Evolutionary conservation across 2,888 invertebrate genomes (phyloP).

Genomic region (Ennomos quercinarius): DNA sequence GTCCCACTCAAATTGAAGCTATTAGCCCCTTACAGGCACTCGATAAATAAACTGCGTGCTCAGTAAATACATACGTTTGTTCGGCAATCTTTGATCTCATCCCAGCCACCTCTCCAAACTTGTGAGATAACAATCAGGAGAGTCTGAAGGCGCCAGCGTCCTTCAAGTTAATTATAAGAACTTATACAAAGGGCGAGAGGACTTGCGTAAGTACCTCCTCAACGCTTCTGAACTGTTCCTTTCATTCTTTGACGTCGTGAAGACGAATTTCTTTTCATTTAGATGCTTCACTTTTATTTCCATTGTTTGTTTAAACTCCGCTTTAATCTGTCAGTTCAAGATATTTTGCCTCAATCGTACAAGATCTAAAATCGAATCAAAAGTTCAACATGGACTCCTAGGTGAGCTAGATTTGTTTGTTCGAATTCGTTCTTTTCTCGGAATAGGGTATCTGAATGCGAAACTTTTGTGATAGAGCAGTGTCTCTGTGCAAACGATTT

Average conservation of each 20-base stretch:
- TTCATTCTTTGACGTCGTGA: conserved; percentile 49
- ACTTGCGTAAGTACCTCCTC: conserved; percentile 53
- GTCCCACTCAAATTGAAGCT: background rate
- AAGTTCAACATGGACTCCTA: conserved; percentile 36
- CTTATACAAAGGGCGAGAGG: conserved; percentile 54
- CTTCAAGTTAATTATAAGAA: conserved; percentile 62
- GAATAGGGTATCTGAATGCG: conserved; percentile 34
- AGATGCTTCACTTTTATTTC: conserved; percentile 44
- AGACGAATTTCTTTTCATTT: conserved; percentile 52
- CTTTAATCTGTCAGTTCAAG: conserved; percentile 31
- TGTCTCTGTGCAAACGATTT: conserved; percentile 23
- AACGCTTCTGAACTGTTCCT: conserved; percentile 47
- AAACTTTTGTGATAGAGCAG: conserved; percentile 36
- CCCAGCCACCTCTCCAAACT: conserved; percentile 50
- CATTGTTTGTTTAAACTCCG: conserved; percentile 48
- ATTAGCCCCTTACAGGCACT: conserved; percentile 9
- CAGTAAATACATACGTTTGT: conserved; percentile 36
- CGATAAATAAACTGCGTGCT: conserved; percentile 16
- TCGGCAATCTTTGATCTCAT: conserved; percentile 53
- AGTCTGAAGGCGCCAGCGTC: conserved; percentile 51
- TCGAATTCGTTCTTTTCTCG: conserved; percentile 36
- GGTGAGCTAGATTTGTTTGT: conserved; percentile 38
- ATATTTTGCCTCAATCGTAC: conserved; percentile 16
- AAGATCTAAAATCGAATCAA: conserved; percentile 38
- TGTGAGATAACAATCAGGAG: conserved; percentile 56